phyloP scores from a whole-genome alignment of 2,797 vertebrate genomes.

The Hippocampus kuda region DNA sequence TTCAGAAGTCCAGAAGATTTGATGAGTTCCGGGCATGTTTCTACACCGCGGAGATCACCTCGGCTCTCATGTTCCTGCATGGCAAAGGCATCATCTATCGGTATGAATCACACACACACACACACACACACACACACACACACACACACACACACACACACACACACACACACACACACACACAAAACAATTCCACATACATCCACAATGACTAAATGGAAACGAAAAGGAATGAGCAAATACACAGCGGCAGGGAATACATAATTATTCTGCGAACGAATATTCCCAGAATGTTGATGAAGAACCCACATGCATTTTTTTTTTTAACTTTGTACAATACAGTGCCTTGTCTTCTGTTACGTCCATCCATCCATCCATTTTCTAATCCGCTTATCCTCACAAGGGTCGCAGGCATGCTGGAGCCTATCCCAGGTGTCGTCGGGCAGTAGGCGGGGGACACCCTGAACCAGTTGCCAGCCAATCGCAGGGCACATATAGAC shows the following conservation, averaged over 20 bases:
- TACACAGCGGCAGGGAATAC: too few relatives aligned
- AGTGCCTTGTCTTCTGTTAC: background rate
- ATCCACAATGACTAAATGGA: background rate
- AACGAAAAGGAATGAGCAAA: background rate
- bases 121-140: background rate
- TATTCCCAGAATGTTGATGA: background rate
- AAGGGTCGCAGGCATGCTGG: too few relatives aligned
- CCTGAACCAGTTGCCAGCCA: too few relatives aligned
- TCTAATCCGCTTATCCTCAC: too few relatives aligned
- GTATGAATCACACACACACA: slow-evolving; percentile 55
- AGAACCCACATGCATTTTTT: background rate
- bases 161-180: too few relatives aligned
- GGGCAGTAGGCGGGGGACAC: too few relatives aligned
- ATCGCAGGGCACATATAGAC: too few relatives aligned
- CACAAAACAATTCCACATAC: background rate
- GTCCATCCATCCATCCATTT: too few relatives aligned
- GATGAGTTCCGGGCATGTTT: slow-evolving; percentile 86
- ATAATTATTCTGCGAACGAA: background rate
- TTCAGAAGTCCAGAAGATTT: slow-evolving; percentile 95
- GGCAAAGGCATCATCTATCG: slow-evolving; percentile 91
- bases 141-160: background rate
- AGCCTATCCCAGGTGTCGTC: too few relatives aligned
- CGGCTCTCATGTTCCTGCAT: slow-evolving; percentile 94
- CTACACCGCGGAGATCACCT: slow-evolving; percentile 94
- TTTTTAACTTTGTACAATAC: background rate